A percentile compares a stretch with the other conserved stretches of the same genome.
Conservation (phyloP, 2,888 invertebrate species). For the Metellina segmentata region DNA sequence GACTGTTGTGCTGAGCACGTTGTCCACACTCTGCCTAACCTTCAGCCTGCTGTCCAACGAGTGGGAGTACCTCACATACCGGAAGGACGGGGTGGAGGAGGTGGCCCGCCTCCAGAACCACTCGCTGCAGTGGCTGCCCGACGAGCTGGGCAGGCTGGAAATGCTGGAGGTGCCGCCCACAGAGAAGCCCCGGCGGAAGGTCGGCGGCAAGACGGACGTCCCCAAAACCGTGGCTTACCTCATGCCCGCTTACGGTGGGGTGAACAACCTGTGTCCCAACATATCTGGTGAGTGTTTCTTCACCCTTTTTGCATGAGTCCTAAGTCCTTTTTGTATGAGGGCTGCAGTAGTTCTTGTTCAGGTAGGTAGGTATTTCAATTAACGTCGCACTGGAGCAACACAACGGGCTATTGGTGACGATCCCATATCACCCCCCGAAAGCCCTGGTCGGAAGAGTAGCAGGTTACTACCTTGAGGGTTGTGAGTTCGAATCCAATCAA, state of each 20-base stretch:
- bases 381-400: too few species aligned
- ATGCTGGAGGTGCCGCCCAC: background rate
- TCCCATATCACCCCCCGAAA: too few species aligned
- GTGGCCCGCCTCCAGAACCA: conserved; percentile 54
- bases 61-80: conserved; percentile 94
- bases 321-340: too few species aligned
- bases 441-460: too few species aligned
- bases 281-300: conserved; percentile 85
- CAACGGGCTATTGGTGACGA: too few species aligned
- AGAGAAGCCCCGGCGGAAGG: background rate
- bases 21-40: conserved; percentile 78
- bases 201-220: background rate
- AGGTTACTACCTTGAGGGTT: too few species aligned
- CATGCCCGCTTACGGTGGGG: conserved; percentile 94
- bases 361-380: too few species aligned
- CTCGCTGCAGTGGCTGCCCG: conserved; percentile 43
- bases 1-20: conserved; percentile 84
- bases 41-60: conserved; percentile 94
- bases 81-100: conserved; percentile 83
- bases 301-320: background rate
- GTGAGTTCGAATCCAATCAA: too few species aligned
- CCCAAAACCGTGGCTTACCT: conserved; percentile 83
- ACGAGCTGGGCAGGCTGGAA: conserved; percentile 40
- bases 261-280: conserved; percentile 92
- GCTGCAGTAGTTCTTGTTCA: too few species aligned